Evolutionary conservation across 2,113 vertebrate species (phyloP).

Genomic region (Aix galericulata): DNA sequence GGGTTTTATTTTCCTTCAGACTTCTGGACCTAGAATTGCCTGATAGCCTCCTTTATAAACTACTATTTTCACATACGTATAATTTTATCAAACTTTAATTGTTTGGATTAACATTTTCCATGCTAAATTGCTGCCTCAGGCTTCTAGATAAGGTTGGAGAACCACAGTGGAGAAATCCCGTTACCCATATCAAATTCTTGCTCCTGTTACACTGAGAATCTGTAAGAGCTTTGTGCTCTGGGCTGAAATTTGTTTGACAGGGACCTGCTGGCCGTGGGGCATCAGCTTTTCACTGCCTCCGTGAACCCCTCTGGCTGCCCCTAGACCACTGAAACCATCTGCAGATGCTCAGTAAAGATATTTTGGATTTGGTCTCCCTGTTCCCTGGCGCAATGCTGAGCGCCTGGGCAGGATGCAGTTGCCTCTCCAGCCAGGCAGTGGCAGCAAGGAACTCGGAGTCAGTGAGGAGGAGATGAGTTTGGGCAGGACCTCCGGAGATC

Average conservation of each 20-base stretch:
- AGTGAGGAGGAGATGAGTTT: not conserved
- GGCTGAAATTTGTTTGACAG: not conserved
- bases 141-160: not conserved
- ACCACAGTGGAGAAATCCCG: not conserved
- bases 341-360: not conserved
- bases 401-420: not conserved
- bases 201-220: not conserved
- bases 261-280: not conserved
- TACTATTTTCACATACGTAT: not conserved
- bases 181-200: not conserved
- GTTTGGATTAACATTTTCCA: not conserved
- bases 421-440: slow-evolving; percentile 36
- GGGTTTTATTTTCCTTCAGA: not conserved
- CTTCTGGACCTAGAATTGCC: not conserved
- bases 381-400: not conserved
- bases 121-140: not conserved
- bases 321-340: not conserved
- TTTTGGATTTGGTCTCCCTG: rapidly evolving
- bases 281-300: rapidly evolving
- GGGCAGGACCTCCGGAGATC: not conserved
- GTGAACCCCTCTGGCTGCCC: not conserved
- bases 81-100: not conserved
- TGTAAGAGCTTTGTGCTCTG: not conserved
- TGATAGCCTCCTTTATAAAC: not conserved
- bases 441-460: slow-evolving; percentile 5